Conservation (phyloP, 2,113 vertebrate species). For the Columba janthina region DNA sequence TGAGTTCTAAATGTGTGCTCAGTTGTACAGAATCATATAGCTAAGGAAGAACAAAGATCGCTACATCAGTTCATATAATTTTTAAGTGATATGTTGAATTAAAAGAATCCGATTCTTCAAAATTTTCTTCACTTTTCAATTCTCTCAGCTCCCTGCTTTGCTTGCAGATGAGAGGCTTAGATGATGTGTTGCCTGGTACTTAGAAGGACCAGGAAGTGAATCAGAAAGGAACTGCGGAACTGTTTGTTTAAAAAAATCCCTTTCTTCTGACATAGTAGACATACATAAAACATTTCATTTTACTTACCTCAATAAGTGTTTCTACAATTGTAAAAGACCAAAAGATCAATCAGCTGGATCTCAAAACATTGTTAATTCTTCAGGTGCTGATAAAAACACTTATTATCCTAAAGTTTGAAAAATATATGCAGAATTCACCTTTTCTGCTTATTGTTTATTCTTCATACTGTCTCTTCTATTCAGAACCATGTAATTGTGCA, state of each 20-base stretch:
- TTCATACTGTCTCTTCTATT: not conserved
- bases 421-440: not conserved
- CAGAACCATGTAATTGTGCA: not conserved
- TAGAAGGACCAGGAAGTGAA: not conserved
- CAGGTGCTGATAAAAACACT: not conserved
- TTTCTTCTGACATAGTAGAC: not conserved
- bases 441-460: not conserved
- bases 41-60: not conserved
- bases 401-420: not conserved
- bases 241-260: not conserved
- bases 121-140: not conserved
- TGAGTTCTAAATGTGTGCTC: not conserved
- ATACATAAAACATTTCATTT: not conserved
- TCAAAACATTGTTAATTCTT: not conserved
- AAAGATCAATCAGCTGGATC: not conserved
- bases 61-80: not conserved
- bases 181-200: not conserved
- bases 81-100: not conserved
- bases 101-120: not conserved
- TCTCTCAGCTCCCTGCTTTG: not conserved
- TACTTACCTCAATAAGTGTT: not conserved
- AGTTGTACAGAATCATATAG: not conserved
- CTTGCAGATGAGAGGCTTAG: not conserved
- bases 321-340: not conserved
- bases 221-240: not conserved